Conservation (phyloP, 2,113 vertebrate genomes). For the Carettochelys insculpta region DNA sequence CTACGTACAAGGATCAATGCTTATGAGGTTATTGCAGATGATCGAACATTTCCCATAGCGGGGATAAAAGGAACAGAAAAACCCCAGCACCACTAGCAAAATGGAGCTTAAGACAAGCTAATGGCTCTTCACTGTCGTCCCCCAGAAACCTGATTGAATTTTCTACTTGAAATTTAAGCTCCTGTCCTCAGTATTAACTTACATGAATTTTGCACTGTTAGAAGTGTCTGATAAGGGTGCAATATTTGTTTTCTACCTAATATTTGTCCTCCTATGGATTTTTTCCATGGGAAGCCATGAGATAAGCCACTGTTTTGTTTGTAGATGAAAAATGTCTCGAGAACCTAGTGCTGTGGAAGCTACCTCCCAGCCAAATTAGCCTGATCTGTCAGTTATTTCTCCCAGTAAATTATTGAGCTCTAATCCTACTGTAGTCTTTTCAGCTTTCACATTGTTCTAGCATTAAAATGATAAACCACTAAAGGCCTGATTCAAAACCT, state of each 20-base stretch:
- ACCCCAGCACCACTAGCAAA: background rate
- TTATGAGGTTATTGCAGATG: background rate
- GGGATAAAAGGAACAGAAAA: background rate
- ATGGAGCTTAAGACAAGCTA: background rate
- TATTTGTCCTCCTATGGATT: background rate
- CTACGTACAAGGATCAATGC: too few species aligned
- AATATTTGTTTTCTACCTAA: background rate
- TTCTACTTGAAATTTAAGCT: background rate
- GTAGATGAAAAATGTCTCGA: background rate
- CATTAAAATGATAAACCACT: background rate
- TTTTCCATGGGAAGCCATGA: background rate
- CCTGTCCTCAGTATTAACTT: background rate
- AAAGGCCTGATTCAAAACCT: background rate
- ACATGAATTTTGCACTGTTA: background rate
- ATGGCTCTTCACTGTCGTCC: background rate
- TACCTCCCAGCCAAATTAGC: background rate
- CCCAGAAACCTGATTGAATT: background rate
- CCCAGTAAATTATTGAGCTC: too few species aligned
- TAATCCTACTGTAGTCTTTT: background rate
- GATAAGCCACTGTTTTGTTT: background rate
- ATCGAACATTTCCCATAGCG: background rate
- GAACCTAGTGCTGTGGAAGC: background rate
- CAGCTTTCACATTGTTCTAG: rapidly evolving
- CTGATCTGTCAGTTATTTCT: background rate
- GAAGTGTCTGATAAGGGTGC: background rate